Evolutionary conservation across 2,113 vertebrate species (phyloP).

Genomic region (Heloderma charlesbogerti): DNA sequence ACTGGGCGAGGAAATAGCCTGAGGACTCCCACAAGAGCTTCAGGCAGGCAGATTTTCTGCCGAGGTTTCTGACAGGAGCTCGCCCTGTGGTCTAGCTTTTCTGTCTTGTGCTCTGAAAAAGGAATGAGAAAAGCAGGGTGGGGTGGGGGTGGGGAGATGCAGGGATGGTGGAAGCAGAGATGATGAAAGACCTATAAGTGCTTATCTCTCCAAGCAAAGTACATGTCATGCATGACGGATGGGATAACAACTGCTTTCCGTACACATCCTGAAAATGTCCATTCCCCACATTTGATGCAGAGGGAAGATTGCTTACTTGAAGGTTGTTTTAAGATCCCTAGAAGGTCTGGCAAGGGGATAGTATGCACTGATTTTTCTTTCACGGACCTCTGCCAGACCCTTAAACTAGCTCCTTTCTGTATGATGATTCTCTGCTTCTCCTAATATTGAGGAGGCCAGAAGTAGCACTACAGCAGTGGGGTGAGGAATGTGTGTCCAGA

Average conservation of each 20-base stretch:
- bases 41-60: conserved; percentile 8
- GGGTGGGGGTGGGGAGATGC: neutral
- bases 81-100: conserved; percentile 14
- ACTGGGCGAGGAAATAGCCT: conserved; percentile 24
- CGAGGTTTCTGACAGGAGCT: conserved; percentile 28
- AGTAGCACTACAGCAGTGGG: neutral
- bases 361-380: neutral
- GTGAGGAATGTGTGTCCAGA: too few species aligned
- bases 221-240: neutral
- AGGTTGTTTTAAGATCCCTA: conserved; percentile 35
- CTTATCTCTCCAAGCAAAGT: conserved; percentile 41
- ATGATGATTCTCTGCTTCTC: neutral
- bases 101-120: neutral
- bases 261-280: neutral
- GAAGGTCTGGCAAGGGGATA: conserved; percentile 9
- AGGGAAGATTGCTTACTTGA: conserved; percentile 24
- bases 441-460: neutral
- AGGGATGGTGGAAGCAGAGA: neutral
- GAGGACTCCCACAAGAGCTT: neutral
- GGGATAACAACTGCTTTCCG: conserved; percentile 18
- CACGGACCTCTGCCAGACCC: neutral
- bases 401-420: neutral
- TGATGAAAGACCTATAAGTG: conserved; percentile 22
- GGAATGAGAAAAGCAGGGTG: neutral
- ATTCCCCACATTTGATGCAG: neutral